These are phyloP conservation scores for Rhinophrynus dorsalis DNA, from an alignment of 2,797 vertebrate species.

Conservation along the genomic window DNA sequence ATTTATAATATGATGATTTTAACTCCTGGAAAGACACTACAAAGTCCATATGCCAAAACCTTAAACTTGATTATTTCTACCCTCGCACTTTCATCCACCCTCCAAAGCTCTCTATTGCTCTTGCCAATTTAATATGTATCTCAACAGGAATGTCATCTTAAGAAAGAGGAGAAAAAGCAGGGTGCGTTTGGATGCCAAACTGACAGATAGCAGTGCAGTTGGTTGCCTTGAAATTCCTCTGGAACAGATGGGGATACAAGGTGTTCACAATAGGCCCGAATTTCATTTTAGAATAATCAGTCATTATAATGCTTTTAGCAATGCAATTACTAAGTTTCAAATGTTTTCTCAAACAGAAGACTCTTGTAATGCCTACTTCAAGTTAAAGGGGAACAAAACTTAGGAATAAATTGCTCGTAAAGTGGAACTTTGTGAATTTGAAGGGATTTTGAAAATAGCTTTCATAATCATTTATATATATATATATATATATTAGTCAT, in stretches of 20 bases:
- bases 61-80: constrained; percentile 1
- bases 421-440: no score
- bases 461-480: no score
- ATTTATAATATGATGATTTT: neutral
- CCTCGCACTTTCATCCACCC: constrained; percentile 8
- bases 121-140: constrained; percentile 32
- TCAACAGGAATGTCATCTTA: constrained; percentile 13
- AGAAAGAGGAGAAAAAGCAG: constrained; percentile 4
- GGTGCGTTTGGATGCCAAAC: constrained; percentile 13
- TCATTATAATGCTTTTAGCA: no score
- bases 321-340: no score
- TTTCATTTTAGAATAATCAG: no score
- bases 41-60: neutral
- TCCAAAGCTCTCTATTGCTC: constrained; percentile 9
- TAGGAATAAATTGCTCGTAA: no score
- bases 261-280: neutral
- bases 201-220: constrained; percentile 29
- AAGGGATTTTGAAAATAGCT: no score
- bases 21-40: neutral
- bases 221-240: neutral
- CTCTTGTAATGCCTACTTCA: no score
- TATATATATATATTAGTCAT: no score
- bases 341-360: no score
- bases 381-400: no score
- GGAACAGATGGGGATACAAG: constrained; percentile 40